phyloP scores from a whole-genome alignment of 2,797 vertebrate species.

The Gallinago solitaria region DNA sequence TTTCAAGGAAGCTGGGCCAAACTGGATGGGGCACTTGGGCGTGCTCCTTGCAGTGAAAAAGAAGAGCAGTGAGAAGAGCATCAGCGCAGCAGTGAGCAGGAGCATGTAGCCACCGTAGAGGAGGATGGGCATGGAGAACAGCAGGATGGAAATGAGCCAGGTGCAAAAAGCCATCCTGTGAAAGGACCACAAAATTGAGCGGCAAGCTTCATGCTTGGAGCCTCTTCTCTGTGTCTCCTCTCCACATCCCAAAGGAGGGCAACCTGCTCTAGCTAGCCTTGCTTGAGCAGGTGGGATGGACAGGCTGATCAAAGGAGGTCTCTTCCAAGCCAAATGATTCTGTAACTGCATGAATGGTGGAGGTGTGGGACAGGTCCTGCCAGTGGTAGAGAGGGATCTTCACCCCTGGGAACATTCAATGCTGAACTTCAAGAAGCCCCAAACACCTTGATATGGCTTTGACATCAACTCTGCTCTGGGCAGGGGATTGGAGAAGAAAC shows the following conservation, averaged over 20 bases:
- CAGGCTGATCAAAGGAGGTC: neutral
- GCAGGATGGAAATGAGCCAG: conserved; percentile 89
- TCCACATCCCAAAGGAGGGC: rapidly evolving
- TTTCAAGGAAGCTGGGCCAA: conserved; percentile 80
- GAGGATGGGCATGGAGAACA: conserved; percentile 88
- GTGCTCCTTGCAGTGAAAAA: conserved; percentile 83
- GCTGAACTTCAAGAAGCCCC: neutral
- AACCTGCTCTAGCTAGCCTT: neutral
- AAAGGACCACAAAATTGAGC: neutral
- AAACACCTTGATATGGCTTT: neutral
- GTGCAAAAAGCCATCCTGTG: conserved; percentile 93
- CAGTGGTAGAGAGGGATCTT: neutral
- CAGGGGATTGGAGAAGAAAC: neutral
- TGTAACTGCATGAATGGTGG: neutral
- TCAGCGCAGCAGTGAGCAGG: conserved; percentile 82
- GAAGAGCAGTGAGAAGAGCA: conserved; percentile 87
- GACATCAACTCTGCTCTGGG: neutral
- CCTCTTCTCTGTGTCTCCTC: neutral
- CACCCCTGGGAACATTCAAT: neutral
- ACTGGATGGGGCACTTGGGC: conserved; percentile 80
- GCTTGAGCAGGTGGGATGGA: neutral
- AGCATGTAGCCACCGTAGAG: conserved; percentile 89
- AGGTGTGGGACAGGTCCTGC: neutral
- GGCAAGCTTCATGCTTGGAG: neutral
- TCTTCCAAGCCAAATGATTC: neutral